These are phyloP conservation scores for Umimayanthus chanpuru DNA, from an alignment of 92 coral and sea anemone species.

Conservation along the genomic window DNA sequence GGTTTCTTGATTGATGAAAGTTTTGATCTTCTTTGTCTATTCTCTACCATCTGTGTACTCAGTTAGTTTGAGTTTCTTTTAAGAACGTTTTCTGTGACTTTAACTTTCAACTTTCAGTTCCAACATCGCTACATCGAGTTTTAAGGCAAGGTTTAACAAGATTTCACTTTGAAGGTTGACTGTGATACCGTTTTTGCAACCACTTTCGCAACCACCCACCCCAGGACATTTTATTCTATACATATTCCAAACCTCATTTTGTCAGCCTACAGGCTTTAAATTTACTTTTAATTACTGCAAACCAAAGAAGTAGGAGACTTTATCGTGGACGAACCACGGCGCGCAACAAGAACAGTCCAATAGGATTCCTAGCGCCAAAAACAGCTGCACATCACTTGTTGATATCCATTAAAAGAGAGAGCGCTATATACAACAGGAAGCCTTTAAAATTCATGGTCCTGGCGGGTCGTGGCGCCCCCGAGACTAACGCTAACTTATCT, in stretches of 20 bases:
- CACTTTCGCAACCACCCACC: not conserved
- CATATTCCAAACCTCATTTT: not conserved
- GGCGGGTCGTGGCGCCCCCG: conserved; percentile 43
- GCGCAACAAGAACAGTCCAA: conserved; percentile 14
- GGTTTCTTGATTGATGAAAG: not conserved
- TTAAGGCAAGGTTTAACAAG: not conserved
- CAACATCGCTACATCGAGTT: not conserved
- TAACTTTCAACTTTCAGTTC: not conserved
- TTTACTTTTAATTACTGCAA: conserved; percentile 30
- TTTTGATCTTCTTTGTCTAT: not conserved
- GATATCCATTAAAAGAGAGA: conserved; percentile 12
- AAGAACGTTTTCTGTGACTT: not conserved
- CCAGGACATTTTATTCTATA: not conserved
- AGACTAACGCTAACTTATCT: conserved; percentile 38
- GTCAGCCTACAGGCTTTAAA: not conserved
- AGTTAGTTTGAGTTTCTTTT: conserved; percentile 4
- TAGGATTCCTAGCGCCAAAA: not conserved
- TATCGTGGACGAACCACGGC: conserved; percentile 25
- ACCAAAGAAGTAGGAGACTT: conserved; percentile 7
- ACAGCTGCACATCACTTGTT: conserved; percentile 35
- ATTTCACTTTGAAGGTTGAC: not conserved
- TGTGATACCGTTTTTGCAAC: not conserved
- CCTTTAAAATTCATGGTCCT: conserved; percentile 32
- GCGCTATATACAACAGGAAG: conserved; percentile 13
- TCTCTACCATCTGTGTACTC: conserved; percentile 16